Evolutionary conservation across 1,140 invertebrate genomes (phyloP).

Genomic region (Muscidifurax raptorellus): DNA sequence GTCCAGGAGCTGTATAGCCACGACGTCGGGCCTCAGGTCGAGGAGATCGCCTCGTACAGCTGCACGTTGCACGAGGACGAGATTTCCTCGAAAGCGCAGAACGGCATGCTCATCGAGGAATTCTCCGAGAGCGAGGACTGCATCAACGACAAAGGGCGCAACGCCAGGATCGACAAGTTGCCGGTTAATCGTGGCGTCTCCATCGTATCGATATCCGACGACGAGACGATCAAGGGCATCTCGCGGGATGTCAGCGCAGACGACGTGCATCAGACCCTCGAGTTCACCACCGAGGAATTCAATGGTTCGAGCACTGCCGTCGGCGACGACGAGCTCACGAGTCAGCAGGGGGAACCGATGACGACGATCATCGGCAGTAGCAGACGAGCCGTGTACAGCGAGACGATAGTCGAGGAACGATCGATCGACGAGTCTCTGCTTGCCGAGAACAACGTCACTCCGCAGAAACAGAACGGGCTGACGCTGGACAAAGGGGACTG

Average conservation of each 20-base stretch:
- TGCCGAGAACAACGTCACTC: not conserved
- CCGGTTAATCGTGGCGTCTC: slow-evolving; percentile 77
- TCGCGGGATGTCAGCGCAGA: slow-evolving; percentile 78
- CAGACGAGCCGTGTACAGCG: slow-evolving; percentile 55
- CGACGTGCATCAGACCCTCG: slow-evolving; percentile 66
- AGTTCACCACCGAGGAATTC: slow-evolving; percentile 56
- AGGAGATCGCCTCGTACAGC: slow-evolving; percentile 80
- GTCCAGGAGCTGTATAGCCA: slow-evolving; percentile 75
- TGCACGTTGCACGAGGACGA: slow-evolving; percentile 71
- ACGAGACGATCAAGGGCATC: slow-evolving; percentile 78
- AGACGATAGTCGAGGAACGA: slow-evolving; percentile 75
- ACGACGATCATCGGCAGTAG: not conserved
- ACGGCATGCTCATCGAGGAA: slow-evolving; percentile 77
- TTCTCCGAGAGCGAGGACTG: slow-evolving; percentile 78
- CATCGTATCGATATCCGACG: slow-evolving; percentile 81
- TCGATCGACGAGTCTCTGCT: slow-evolving; percentile 76
- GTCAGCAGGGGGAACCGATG: slow-evolving; percentile 57
- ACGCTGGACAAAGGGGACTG: too few species aligned
- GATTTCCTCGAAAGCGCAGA: slow-evolving; percentile 65
- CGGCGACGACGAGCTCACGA: slow-evolving; percentile 57
- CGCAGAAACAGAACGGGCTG: not conserved
- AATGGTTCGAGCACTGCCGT: too few species aligned
- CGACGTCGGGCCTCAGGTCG: slow-evolving; percentile 73
- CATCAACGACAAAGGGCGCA: slow-evolving; percentile 60
- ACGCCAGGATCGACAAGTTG: slow-evolving; percentile 44